Base-by-base conservation (phyloP, 1,140 invertebrate genomes). In the Drosophila nebulosa region DNA sequence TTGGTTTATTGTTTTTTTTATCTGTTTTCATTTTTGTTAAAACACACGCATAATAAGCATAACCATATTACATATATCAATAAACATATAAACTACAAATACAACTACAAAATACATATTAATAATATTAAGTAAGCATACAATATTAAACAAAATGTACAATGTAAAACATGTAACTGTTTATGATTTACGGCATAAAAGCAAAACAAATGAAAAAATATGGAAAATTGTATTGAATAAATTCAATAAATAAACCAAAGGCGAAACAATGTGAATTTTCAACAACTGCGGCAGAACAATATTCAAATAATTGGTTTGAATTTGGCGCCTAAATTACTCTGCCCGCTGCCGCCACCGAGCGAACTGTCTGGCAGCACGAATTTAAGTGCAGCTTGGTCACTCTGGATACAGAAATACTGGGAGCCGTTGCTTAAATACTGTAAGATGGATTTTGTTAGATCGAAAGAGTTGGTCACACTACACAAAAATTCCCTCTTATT, bases 191-290 rank as follows among this genome's bases (percentile, higher is more conserved):
- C 58, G 69, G 72, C 53, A 72, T 71, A 69, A 78, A 78, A 64
- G 27, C 58, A 65, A 61, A 67, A 72, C 32, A 51, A 56, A 56
- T 65, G 32, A 35, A 30, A 57, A 62, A 39, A 62, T 74, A 68
- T 75, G 64, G n/a, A 30, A 74, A 68, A 74, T 30, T 75, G 53
- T 76, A 69, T 70, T 59, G 75, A 81, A 85, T 86, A 78, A 85
- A 86, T 86, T 80, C 81, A 86, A 86, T 84, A 86, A 84, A 84
- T 77, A 77, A 77, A 84, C 80, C 80, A 86, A 84, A 84, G 81
- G 55, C 62, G 30, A 26, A 42, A 42, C 56, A 51, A 3, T 21
- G 0, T 24, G 7, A n/a, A 21, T 1, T 46, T 14, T 21, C 22
- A 42, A n/a, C 16, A 1, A 6, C 1, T 21, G 10, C 30, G n/a